These are phyloP conservation scores for Linnaemya vulpina DNA, from an alignment of 2,888 invertebrate species.

Conservation along the genomic window DNA sequence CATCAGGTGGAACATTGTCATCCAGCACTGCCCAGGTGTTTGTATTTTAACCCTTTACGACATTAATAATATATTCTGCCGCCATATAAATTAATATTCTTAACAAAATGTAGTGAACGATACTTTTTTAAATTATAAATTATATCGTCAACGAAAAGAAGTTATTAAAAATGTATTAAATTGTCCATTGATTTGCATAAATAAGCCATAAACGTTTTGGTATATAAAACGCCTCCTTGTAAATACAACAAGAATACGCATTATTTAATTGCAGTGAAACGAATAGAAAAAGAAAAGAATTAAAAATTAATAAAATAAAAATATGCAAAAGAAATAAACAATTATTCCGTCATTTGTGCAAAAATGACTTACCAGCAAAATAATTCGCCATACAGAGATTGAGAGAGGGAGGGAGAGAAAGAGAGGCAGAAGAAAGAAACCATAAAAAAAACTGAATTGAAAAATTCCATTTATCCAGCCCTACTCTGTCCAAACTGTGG, in stretches of 20 bases:
- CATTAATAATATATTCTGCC: not conserved
- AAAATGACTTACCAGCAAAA: not conserved
- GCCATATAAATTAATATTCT: not conserved
- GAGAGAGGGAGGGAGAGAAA: too few species aligned
- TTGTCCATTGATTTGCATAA: conserved; percentile 47
- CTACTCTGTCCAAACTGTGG: conserved; percentile 83
- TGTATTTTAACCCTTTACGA: not conserved
- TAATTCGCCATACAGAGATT: not conserved
- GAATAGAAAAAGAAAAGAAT: not conserved
- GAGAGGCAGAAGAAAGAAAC: not conserved
- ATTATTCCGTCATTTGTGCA: not conserved
- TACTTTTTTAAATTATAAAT: too few species aligned
- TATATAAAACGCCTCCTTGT: not conserved
- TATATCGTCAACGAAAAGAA: too few species aligned
- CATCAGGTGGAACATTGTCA: not conserved
- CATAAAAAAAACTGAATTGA: not conserved
- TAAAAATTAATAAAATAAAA: not conserved
- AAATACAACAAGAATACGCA: not conserved
- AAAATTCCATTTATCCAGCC: conserved; percentile 63
- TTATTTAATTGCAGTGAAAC: not conserved
- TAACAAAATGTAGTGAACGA: not conserved
- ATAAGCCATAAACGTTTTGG: conserved; percentile 17
- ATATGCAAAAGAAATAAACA: too few species aligned
- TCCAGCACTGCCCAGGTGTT: not conserved
- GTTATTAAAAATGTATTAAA: conserved; percentile 61